Percentiles rank a stretch among this genome's conserved stretches.
Conservation (phyloP, 1,140 invertebrate genomes). For the Antheraea pernyi region DNA sequence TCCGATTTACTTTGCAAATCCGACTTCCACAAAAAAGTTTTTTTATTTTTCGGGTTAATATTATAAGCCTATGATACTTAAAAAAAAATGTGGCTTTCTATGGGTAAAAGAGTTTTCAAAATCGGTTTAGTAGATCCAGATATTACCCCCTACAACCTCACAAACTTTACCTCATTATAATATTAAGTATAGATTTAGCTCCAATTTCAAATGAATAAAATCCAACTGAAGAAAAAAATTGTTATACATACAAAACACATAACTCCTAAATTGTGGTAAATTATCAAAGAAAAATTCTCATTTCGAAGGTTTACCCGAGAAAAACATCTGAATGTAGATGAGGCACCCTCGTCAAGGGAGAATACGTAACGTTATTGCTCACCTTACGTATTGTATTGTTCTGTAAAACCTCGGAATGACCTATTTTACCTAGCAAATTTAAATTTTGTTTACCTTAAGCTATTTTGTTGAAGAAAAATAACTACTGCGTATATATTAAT, state of each 20-base stretch:
- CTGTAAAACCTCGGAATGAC: background rate
- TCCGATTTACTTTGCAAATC: no score
- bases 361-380: background rate
- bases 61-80: no score
- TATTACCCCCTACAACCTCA: no score
- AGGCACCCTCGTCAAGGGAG: slow-evolving; percentile 13
- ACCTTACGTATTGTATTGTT: slow-evolving; percentile 1
- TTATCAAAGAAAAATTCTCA: slow-evolving; percentile 8
- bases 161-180: no score
- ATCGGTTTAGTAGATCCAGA: no score
- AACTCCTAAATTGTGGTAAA: background rate
- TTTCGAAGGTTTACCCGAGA: slow-evolving; percentile 2
- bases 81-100: no score
- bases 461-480: background rate
- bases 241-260: background rate
- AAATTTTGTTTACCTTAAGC: background rate
- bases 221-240: background rate
- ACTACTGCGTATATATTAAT: no score
- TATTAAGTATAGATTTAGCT: no score
- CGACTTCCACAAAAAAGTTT: no score
- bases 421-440: background rate
- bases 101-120: no score
- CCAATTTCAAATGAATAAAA: no score
- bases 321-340: slow-evolving; percentile 14
- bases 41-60: no score